Base-by-base conservation (phyloP, 2,113 vertebrate genomes). In the Myocastor coypus region DNA sequence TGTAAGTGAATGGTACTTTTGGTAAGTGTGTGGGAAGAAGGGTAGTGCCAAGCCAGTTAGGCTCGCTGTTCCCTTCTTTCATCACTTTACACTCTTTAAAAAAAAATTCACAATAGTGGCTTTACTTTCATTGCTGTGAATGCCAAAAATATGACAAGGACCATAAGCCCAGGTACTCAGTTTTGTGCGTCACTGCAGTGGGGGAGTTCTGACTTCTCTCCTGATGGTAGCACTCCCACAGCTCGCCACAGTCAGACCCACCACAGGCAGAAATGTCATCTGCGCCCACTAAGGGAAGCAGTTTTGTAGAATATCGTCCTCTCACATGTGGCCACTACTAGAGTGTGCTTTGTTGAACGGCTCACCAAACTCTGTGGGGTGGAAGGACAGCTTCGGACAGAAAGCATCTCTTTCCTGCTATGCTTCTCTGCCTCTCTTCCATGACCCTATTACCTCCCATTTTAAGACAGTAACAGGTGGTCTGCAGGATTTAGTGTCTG, bases 391-490 rank as follows among this genome's bases (percentile, higher is more conserved):
- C 64, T 94, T 80, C 52, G 19, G n/a, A 17, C 10, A 75, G 11
- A 13, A 64, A 69, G 59, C 42, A 59, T 69, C 52, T 7, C 26
- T 94, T 87, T 73, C 40, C 32, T 64, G 57, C 55, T 78, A 2
- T 34, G 55, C 61, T 89, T 78, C 37, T n/a, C 66, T 57, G 28
- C 20, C 46, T 92, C 63, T 87, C 52, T 42, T 83, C 34, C 13
- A 86, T 82, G 86, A 28, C 12, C 59, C 24, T 66, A 50, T 32
- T 59, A 22, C 66, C 11, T n/a, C 68, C 61, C 73, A 46, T 89
- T 83, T 89, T 59, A 83, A 89, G 52, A 86, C 13, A 83, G 84
- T 82, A 83, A 59, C 68, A 95, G 95, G 85, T 83, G 88, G 40
- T 9, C 77, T 80, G 7, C 46, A 55, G 50, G 30, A 52, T 8